Evolutionary conservation across 2,888 invertebrate genomes (phyloP).

Genomic region (Ptilodon capucinus): DNA sequence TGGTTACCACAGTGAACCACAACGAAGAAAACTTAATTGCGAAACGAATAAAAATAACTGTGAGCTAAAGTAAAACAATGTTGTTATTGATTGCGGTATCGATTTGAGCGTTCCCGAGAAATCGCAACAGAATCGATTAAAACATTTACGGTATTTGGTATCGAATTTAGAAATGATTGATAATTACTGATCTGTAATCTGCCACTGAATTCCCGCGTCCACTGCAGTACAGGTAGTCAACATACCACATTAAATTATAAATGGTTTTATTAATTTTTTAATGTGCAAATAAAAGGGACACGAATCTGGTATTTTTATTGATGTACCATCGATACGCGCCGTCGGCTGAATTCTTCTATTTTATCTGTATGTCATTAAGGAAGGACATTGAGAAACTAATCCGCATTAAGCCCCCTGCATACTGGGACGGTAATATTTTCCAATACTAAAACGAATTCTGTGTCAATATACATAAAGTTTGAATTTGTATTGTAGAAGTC

Average conservation of each 20-base stretch:
- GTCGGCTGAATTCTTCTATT: neutral
- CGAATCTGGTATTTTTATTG: conserved; percentile 32
- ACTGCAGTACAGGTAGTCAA: conserved; percentile 58
- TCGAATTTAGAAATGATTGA: conserved; percentile 67
- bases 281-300: neutral
- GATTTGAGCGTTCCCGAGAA: conserved; percentile 49
- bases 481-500: too few relatives aligned
- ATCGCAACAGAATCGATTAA: conserved; percentile 55
- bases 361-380: too few relatives aligned
- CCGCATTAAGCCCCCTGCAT: too few relatives aligned
- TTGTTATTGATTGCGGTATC: conserved; percentile 36
- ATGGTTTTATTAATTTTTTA: conserved; percentile 33
- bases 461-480: too few relatives aligned
- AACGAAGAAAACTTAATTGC: conserved; percentile 12
- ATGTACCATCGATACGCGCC: conserved; percentile 5
- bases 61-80: conserved; percentile 30
- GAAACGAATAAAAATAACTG: conserved; percentile 10
- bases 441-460: too few relatives aligned
- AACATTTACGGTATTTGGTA: conserved; percentile 59
- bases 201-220: conserved; percentile 72
- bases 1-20: too few relatives aligned
- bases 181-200: conserved; percentile 70
- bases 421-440: too few relatives aligned
- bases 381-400: too few relatives aligned
- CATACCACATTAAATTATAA: conserved; percentile 55